phyloP scores from a whole-genome alignment of 2,888 invertebrate species.

The Drosophila emarginata region DNA sequence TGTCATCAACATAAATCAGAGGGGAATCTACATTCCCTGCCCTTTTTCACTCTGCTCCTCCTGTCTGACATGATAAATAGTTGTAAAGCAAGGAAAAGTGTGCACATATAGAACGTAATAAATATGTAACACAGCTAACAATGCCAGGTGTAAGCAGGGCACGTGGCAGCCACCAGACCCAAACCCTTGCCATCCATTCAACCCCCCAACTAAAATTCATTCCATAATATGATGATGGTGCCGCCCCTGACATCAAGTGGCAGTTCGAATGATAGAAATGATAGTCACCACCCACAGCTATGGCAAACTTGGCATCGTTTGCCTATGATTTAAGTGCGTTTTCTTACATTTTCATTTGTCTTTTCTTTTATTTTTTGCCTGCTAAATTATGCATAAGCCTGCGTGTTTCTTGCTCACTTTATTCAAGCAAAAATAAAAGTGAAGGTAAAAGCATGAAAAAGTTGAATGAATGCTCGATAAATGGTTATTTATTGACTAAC shows the following conservation, averaged over 20 bases:
- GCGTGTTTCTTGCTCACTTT: slow-evolving; percentile 27
- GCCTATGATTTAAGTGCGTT: slow-evolving; percentile 52
- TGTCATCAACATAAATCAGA: slow-evolving; percentile 28
- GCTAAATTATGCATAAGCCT: slow-evolving; percentile 45
- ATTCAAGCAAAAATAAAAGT: neutral
- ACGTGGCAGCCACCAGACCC: slow-evolving; percentile 51
- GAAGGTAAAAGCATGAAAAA: neutral
- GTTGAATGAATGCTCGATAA: slow-evolving; percentile 4
- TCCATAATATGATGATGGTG: slow-evolving; percentile 26
- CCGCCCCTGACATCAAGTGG: slow-evolving; percentile 46
- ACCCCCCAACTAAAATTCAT: slow-evolving; percentile 10
- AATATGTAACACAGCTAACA: slow-evolving; percentile 32
- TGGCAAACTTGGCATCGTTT: slow-evolving; percentile 18
- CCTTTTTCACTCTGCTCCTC: slow-evolving; percentile 8
- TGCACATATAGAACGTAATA: slow-evolving; percentile 14
- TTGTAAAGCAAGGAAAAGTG: slow-evolving; percentile 25
- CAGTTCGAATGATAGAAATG: slow-evolving; percentile 49
- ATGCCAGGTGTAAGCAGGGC: slow-evolving; percentile 48
- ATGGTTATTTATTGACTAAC: slow-evolving; percentile 45
- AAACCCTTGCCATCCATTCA: neutral
- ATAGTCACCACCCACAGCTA: slow-evolving; percentile 19
- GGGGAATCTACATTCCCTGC: slow-evolving; percentile 24
- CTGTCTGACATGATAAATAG: slow-evolving; percentile 63
- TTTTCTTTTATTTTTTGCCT: slow-evolving; percentile 3
- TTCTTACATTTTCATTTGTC: neutral